Conservation (phyloP, 2,888 invertebrate species). For the Cheilosia grossa region DNA sequence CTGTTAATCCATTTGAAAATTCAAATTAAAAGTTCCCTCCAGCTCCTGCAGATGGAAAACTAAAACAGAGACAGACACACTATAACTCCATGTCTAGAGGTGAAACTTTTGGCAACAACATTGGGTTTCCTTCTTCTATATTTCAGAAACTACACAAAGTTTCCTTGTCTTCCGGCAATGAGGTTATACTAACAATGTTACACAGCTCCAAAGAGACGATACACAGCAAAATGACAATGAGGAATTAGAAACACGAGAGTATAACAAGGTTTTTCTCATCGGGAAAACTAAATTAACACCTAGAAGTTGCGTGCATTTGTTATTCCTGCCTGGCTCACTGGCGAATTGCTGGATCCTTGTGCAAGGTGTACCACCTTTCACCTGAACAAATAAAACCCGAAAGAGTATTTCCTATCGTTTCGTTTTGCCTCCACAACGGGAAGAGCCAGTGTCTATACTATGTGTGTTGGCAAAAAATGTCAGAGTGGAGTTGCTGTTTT, state of each 20-base stretch:
- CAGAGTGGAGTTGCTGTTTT: slow-evolving; percentile 28
- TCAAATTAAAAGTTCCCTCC: too few species aligned
- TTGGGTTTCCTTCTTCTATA: neutral
- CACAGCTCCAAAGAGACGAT: slow-evolving; percentile 1
- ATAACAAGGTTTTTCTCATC: slow-evolving; percentile 16
- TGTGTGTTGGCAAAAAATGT: slow-evolving; percentile 21
- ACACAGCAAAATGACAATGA: neutral
- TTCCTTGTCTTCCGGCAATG: slow-evolving; percentile 28
- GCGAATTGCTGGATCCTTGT: neutral
- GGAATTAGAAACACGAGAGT: neutral
- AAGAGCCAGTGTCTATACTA: neutral
- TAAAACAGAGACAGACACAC: too few species aligned
- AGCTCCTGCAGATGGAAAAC: too few species aligned
- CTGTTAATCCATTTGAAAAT: too few species aligned
- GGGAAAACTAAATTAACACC: slow-evolving; percentile 46
- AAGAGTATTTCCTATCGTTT: neutral
- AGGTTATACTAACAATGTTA: slow-evolving; percentile 20
- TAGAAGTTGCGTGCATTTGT: slow-evolving; percentile 19
- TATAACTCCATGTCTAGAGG: too few species aligned
- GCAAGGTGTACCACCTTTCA: slow-evolving; percentile 9
- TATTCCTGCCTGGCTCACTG: neutral
- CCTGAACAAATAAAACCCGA: slow-evolving; percentile 10
- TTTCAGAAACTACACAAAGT: slow-evolving; percentile 31
- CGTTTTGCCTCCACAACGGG: slow-evolving; percentile 11
- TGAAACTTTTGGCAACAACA: too few species aligned